Evolutionary conservation across 2,113 vertebrate species (phyloP).

Genomic region (Carollia perspicillata): DNA sequence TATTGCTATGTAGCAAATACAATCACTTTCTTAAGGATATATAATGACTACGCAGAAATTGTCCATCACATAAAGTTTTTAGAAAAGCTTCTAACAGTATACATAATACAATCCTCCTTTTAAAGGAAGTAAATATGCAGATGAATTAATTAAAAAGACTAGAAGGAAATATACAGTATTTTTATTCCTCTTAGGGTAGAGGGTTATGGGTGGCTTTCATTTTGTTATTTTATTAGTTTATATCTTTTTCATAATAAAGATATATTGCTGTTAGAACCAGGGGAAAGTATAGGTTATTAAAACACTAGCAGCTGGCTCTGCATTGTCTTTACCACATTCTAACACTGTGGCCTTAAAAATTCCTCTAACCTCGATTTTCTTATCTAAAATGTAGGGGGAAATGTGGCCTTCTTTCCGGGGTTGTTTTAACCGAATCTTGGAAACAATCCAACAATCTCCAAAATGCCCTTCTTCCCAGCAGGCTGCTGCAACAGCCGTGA

Average conservation of each 20-base stretch:
- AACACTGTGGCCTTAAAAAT: not conserved
- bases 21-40: not conserved
- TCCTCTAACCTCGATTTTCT: constrained; percentile 12
- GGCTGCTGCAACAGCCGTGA: not conserved
- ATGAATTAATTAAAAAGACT: constrained; percentile 38
- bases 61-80: not conserved
- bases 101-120: not conserved
- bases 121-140: constrained; percentile 32
- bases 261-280: constrained; percentile 27
- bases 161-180: constrained; percentile 29
- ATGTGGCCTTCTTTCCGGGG: not conserved
- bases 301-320: not conserved
- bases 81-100: not conserved
- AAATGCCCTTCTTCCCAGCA: not conserved
- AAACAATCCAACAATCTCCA: not conserved
- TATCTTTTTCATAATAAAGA: constrained; percentile 57
- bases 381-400: not conserved
- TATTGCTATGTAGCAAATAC: not conserved
- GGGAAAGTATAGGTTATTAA: constrained; percentile 40
- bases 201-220: constrained; percentile 59
- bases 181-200: constrained; percentile 56
- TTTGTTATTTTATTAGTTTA: constrained; percentile 58
- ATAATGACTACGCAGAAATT: not conserved
- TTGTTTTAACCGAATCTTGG: not conserved
- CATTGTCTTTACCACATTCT: not conserved